Conservation (phyloP, 1,140 invertebrate species). For the Dinoponera quadriceps region DNA sequence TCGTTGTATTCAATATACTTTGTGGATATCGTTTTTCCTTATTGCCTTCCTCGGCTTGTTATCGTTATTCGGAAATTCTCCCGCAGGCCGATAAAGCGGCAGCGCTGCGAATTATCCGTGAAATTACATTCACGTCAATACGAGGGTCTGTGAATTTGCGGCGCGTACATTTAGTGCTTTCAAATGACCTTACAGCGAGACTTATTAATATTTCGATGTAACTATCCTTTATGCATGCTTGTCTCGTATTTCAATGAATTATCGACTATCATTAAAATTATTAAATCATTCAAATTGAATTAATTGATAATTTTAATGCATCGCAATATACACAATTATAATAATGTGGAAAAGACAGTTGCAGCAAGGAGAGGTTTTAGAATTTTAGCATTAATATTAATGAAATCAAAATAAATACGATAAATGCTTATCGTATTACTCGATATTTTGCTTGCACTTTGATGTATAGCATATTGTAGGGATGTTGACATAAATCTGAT, state of each 20-base stretch:
- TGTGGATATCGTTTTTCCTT: slow-evolving; percentile 68
- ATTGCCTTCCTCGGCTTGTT: slow-evolving; percentile 59
- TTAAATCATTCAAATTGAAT: slow-evolving; percentile 6
- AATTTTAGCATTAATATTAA: slow-evolving; percentile 18
- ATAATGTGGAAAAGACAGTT: neutral
- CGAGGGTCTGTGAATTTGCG: slow-evolving; percentile 54
- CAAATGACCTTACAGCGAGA: neutral
- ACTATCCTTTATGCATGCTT: neutral
- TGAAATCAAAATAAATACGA: slow-evolving; percentile 32
- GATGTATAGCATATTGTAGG: slow-evolving; percentile 1
- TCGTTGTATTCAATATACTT: slow-evolving; percentile 39
- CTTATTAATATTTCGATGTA: slow-evolving; percentile 22
- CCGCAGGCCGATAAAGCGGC: slow-evolving; percentile 46
- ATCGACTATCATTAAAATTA: slow-evolving; percentile 8
- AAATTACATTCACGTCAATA: slow-evolving; percentile 66
- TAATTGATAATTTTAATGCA: slow-evolving; percentile 22
- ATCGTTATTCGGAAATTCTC: slow-evolving; percentile 64
- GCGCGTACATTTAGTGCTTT: neutral
- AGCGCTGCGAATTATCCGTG: slow-evolving; percentile 62
- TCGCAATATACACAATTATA: neutral
- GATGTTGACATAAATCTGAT: slow-evolving; percentile 7
- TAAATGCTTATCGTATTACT: slow-evolving; percentile 48
- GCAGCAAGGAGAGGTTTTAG: slow-evolving; percentile 1
- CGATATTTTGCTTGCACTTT: neutral
- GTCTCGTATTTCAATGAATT: neutral